A percentile compares a stretch with the other conserved stretches of the same genome.
These are phyloP conservation scores for Dastarcus helophoroides DNA, from an alignment of 2,888 invertebrate genomes.

Conservation along the genomic window DNA sequence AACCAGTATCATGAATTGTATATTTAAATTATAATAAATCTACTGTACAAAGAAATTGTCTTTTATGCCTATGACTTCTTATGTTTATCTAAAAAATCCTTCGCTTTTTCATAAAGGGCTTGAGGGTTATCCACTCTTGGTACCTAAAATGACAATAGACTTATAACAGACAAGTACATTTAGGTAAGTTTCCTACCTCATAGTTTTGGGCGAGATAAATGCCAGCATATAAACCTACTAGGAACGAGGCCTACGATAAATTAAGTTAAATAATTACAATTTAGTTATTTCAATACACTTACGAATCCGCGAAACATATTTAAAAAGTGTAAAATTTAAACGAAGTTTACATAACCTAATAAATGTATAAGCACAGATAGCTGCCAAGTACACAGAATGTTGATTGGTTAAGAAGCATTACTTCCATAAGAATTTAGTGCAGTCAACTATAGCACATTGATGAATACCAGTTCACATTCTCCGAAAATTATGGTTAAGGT, in stretches of 20 bases:
- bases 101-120: slow-evolving; percentile 57
- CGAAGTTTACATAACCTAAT: no score
- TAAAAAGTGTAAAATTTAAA: background rate
- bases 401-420: no score
- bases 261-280: slow-evolving; percentile 19
- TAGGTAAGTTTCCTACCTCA: slow-evolving; percentile 44
- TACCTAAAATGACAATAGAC: slow-evolving; percentile 45
- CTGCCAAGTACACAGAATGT: no score
- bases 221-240: slow-evolving; percentile 59
- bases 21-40: slow-evolving; percentile 22
- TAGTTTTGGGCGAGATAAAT: slow-evolving; percentile 66
- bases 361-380: no score
- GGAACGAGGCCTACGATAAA: slow-evolving; percentile 58
- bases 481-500: no score
- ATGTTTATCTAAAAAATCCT: slow-evolving; percentile 58
- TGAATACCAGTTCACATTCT: no score
- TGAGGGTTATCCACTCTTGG: slow-evolving; percentile 77
- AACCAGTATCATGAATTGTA: slow-evolving; percentile 21
- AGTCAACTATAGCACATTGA: no score
- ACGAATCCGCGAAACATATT: slow-evolving; percentile 31
- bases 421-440: no score
- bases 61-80: slow-evolving; percentile 41
- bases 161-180: background rate
- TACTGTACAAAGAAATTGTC: slow-evolving; percentile 12
- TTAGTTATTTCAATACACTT: slow-evolving; percentile 16